phyloP scores from a whole-genome alignment of 2,113 vertebrate species.

The Crotalus viridis region DNA sequence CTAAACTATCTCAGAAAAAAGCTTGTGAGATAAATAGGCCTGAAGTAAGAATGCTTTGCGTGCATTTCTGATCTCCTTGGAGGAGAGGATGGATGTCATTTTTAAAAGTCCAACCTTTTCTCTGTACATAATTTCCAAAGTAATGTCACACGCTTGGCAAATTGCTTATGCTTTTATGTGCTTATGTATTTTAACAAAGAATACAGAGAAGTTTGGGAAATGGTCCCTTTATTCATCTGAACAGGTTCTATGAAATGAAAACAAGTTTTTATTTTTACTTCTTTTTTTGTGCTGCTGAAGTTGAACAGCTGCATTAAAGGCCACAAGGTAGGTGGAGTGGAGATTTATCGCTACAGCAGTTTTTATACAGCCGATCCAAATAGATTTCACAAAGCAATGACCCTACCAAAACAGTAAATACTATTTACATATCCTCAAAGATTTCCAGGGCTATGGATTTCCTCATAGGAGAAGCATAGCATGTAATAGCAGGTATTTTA shows the following conservation, averaged over 20 bases:
- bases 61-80: background rate
- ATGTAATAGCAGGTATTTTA: background rate
- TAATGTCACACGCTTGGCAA: background rate
- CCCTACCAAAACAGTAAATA: rapidly evolving
- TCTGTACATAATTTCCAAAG: background rate
- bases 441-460: background rate
- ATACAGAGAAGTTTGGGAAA: background rate
- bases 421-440: background rate
- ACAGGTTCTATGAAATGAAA: background rate
- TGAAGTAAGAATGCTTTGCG: background rate
- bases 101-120: background rate
- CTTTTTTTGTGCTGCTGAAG: background rate
- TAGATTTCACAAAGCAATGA: background rate
- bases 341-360: background rate
- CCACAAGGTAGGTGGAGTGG: background rate
- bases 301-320: background rate
- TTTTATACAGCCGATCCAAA: background rate
- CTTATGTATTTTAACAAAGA: background rate
- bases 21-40: background rate
- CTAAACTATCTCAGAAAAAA: background rate
- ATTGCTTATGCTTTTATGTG: background rate
- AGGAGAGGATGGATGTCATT: background rate
- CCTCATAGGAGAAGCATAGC: background rate
- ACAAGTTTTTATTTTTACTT: background rate
- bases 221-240: background rate